phyloP scores from a whole-genome alignment of 2,113 vertebrate genomes.

The Macrotus californicus region DNA sequence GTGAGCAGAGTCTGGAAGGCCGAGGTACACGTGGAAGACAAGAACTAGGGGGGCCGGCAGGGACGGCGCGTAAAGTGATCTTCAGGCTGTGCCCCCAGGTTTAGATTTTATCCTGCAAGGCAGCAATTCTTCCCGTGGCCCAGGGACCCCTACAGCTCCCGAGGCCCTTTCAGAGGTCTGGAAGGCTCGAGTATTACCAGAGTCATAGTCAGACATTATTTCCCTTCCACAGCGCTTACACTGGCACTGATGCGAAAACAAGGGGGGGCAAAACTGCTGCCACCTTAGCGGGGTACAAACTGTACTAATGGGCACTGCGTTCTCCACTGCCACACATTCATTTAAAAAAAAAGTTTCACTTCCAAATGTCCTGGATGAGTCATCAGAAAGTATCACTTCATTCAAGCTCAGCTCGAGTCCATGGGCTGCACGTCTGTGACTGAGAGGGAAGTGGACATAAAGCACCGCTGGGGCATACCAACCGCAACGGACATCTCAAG shows the following conservation, averaged over 20 bases:
- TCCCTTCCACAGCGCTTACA: background rate
- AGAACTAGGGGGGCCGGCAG: background rate
- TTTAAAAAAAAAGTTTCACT: background rate
- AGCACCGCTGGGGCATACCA: background rate
- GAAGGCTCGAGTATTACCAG: background rate
- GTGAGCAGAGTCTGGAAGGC: background rate
- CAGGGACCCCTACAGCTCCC: too few relatives aligned
- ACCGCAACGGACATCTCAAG: rapidly evolving
- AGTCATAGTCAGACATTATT: too few relatives aligned
- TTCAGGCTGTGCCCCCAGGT: background rate
- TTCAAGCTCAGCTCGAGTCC: background rate
- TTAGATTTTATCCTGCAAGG: background rate
- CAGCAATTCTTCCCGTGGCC: background rate
- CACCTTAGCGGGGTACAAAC: background rate
- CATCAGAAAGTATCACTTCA: background rate
- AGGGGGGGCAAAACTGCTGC: background rate
- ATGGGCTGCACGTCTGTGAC: background rate
- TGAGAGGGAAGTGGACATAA: background rate
- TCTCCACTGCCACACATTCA: background rate
- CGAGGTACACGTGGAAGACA: background rate
- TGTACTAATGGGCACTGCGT: background rate
- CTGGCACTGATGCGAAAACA: background rate
- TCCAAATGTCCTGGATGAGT: background rate
- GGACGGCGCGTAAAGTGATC: too few relatives aligned
- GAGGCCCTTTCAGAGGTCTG: background rate